phyloP scores from a whole-genome alignment of 2,113 vertebrate species.

The Pollachius pollachius region DNA sequence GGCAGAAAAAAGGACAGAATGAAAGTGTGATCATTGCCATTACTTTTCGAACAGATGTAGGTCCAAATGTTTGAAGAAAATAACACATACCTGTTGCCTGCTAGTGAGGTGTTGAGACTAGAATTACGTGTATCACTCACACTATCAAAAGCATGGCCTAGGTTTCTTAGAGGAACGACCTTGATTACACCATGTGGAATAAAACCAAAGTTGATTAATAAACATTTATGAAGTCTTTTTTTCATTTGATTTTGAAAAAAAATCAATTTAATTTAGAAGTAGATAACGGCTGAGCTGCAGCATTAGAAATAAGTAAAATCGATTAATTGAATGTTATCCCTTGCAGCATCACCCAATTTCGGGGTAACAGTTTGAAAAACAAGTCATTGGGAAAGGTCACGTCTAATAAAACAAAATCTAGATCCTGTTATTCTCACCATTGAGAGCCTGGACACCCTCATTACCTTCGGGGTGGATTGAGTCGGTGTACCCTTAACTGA shows the following conservation, averaged over 20 bases:
- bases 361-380: not conserved
- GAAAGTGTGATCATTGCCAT: not conserved
- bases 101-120: constrained; percentile 45
- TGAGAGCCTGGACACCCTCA: constrained; percentile 18
- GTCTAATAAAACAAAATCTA: no score
- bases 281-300: not conserved
- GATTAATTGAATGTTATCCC: no score
- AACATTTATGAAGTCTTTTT: not conserved
- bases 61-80: not conserved
- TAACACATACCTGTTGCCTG: constrained; percentile 58
- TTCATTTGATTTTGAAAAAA: no score
- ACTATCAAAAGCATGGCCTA: constrained; percentile 44
- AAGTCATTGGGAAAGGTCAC: not conserved
- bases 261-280: no score
- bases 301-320: not conserved
- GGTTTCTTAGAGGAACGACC: constrained; percentile 41
- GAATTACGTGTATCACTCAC: constrained; percentile 40
- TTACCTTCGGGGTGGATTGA: constrained; percentile 55
- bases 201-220: not conserved
- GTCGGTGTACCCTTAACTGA: constrained; percentile 6
- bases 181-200: constrained; percentile 43
- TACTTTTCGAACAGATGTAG: not conserved
- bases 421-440: constrained; percentile 38
- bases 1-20: not conserved
- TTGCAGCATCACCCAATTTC: no score